Conservation (phyloP, 2,797 vertebrate species). For the Darevskia mixta region DNA sequence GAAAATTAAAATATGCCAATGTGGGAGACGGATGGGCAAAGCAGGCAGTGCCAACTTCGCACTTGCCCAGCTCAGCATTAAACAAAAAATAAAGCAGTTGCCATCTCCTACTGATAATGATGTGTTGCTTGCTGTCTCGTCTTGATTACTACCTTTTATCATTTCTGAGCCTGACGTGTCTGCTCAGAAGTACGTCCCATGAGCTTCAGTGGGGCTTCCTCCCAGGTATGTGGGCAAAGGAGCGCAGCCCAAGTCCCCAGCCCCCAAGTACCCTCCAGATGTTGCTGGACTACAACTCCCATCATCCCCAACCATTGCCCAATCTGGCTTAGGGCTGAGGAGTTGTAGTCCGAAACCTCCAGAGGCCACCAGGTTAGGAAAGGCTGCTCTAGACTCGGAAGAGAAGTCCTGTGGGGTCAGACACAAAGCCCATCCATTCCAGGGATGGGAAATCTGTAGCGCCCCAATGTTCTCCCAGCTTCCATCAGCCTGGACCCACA, state of each 20-base stretch:
- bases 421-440: background rate
- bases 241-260: background rate
- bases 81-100: slow-evolving; percentile 23
- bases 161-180: background rate
- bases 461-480: background rate
- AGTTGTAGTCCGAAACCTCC: no score
- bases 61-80: background rate
- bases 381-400: background rate
- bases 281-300: no score
- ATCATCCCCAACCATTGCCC: no score
- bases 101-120: background rate
- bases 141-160: background rate
- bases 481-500: background rate
- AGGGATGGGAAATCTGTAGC: background rate
- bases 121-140: background rate
- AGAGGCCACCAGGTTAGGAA: no score
- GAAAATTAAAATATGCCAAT: slow-evolving; percentile 10
- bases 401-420: background rate
- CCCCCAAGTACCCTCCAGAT: no score
- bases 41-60: background rate
- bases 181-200: background rate
- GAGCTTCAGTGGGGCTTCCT: background rate
- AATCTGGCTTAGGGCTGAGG: no score
- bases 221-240: background rate
- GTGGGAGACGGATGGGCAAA: background rate